These are phyloP conservation scores for Remorina albescens DNA, from an alignment of 2,797 vertebrate genomes.

Conservation along the genomic window DNA sequence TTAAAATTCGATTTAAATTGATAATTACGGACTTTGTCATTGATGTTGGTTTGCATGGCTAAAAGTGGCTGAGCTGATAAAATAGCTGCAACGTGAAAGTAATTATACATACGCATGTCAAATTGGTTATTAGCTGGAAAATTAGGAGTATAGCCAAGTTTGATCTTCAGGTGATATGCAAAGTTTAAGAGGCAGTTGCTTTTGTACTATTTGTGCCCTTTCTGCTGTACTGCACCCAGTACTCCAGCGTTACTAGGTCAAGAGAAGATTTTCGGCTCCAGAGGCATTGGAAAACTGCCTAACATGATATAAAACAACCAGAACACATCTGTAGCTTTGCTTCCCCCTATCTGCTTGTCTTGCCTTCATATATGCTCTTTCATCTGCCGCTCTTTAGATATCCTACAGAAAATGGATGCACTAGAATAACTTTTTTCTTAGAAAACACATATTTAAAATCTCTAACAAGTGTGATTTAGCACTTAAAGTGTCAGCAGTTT, in stretches of 20 bases:
- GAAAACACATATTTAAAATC: conserved; percentile 1
- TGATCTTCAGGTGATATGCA: conserved; percentile 5
- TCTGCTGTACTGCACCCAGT: conserved; percentile 29
- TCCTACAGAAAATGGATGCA: conserved; percentile 9
- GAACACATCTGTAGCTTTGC: conserved; percentile 29
- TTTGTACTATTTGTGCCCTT: conserved; percentile 37
- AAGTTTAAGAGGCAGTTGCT: conserved; percentile 22
- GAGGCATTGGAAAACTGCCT: conserved; percentile 47
- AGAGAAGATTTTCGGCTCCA: conserved; percentile 44
- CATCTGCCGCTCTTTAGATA: neutral
- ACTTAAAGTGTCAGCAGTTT: conserved; percentile 35
- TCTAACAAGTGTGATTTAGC: conserved; percentile 21
- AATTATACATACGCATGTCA: neutral
- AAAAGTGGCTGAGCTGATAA: no score
- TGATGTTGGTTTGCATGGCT: no score
- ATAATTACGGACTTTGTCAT: no score
- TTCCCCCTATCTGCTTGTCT: conserved; percentile 20
- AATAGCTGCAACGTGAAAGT: neutral
- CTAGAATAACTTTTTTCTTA: neutral
- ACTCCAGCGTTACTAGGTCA: conserved; percentile 28
- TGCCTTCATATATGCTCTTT: neutral
- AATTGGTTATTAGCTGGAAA: conserved; percentile 1
- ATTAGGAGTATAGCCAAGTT: neutral
- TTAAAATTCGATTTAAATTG: no score
- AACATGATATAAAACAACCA: conserved; percentile 35